These are phyloP conservation scores for human (Homo sapiens) DNA, from an alignment of 2,113 vertebrate species.

Conservation along the genomic window GRCh38 chr2:9372001-9372500, in stretches of 20 bases:
- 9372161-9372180: neutral
- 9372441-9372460: neutral
- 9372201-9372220: neutral
- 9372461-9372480: neutral
- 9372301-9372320: neutral
- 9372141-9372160: neutral
- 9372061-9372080: neutral
- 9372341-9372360: neutral
- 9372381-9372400: neutral
- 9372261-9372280: neutral
- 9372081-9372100: no score
- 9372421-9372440: neutral
- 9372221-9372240: neutral
- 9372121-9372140: neutral
- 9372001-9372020: no score
- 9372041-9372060: neutral
- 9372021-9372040: neutral
- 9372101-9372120: neutral
- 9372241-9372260: neutral
- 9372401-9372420: neutral
- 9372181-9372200: neutral
- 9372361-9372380: neutral
- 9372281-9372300: neutral
- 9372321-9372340: fast-evolving
- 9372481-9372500: neutral